Evolutionary conservation across 2,113 vertebrate species (phyloP).

Genomic region (Triplophysa siluroides): DNA sequence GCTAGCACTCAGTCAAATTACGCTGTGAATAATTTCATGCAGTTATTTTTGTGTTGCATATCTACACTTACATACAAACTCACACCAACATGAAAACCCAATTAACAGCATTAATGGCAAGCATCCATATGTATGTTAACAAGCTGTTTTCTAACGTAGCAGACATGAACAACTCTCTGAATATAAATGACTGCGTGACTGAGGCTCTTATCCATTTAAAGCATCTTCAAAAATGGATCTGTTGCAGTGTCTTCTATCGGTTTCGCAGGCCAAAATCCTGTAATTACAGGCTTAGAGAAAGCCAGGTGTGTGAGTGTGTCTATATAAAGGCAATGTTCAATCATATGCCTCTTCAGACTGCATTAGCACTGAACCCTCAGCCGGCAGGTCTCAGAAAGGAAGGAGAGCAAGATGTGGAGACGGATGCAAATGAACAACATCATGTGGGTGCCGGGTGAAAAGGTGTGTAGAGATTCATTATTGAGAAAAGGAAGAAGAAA

Average conservation of each 20-base stretch:
- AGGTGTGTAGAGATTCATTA: constrained; percentile 18
- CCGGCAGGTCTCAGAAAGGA: constrained; percentile 14
- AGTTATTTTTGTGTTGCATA: not conserved
- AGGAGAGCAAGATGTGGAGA: constrained; percentile 3
- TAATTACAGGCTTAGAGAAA: constrained; percentile 33
- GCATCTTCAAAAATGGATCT: not conserved
- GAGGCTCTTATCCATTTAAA: not conserved
- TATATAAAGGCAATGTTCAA: constrained; percentile 34
- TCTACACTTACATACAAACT: not conserved
- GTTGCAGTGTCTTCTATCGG: constrained; percentile 7
- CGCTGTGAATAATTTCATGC: not conserved
- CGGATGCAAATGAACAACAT: constrained; percentile 28
- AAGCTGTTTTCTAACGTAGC: not conserved
- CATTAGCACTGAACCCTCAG: constrained; percentile 37
- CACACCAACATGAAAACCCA: not conserved
- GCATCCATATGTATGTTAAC: not conserved
- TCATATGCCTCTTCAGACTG: constrained; percentile 33
- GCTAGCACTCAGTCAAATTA: constrained; percentile 10
- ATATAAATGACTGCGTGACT: not conserved
- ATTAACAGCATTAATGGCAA: not conserved
- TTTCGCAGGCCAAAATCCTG: constrained; percentile 4
- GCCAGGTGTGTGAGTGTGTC: constrained; percentile 38
- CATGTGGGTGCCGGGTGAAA: constrained; percentile 9
- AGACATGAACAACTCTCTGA: constrained; percentile 22
- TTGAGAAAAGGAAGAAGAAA: not conserved